Percentiles rank a stretch among this genome's conserved stretches.
These are phyloP conservation scores for Amphiura filiformis DNA, from an alignment of 35 echinoderm and acorn worm genomes.

Conservation along the genomic window DNA sequence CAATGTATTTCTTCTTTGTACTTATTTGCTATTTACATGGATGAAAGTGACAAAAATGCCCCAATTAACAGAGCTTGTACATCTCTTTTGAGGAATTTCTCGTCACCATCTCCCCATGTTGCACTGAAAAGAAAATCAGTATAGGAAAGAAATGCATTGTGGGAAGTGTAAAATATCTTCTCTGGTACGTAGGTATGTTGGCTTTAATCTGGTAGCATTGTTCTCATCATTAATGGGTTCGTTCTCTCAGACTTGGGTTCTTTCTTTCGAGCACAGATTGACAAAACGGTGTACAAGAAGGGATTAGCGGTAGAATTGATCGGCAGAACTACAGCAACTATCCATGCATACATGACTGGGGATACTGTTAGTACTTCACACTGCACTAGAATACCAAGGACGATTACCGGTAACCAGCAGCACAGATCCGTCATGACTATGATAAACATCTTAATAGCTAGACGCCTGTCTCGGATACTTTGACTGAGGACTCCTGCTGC, in stretches of 20 bases:
- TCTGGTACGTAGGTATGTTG: no score
- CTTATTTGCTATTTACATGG: no score
- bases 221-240: not conserved
- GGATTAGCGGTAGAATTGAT: constrained; percentile 50
- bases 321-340: constrained; percentile 42
- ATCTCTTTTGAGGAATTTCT: no score
- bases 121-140: no score
- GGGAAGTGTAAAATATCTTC: no score
- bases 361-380: not conserved
- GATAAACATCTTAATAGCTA: constrained; percentile 12
- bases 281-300: constrained; percentile 42
- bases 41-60: no score
- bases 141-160: no score
- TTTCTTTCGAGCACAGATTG: not conserved
- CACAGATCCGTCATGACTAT: constrained; percentile 51
- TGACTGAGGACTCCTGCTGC: not conserved
- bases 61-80: no score
- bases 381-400: constrained; percentile 37
- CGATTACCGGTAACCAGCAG: constrained; percentile 54
- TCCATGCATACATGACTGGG: constrained; percentile 44
- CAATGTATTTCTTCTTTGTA: no score
- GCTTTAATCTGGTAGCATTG: not conserved
- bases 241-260: not conserved
- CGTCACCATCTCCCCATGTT: no score
- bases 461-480: not conserved